Percentiles rank a stretch among this genome's conserved stretches.
phyloP scores from a whole-genome alignment of 1,140 invertebrate species.

The Neodiprion lecontei region DNA sequence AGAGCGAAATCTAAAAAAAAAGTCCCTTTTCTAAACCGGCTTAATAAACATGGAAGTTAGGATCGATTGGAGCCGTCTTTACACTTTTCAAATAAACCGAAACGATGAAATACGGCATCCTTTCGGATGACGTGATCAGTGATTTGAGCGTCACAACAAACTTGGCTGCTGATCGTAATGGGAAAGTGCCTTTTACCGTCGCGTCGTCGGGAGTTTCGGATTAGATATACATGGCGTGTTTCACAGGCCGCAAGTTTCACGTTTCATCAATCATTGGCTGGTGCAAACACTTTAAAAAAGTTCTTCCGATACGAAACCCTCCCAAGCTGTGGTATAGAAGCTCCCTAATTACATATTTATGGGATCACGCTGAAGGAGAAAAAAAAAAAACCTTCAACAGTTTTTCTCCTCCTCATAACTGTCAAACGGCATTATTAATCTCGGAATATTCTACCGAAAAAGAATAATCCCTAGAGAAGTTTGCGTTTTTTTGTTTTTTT shows the following conservation, averaged over 20 bases:
- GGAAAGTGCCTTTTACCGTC: neutral
- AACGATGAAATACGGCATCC: neutral
- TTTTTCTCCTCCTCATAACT: slow-evolving; percentile 3
- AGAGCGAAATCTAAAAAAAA: too few species aligned
- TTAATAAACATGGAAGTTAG: too few species aligned
- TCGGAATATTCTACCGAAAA: slow-evolving; percentile 1
- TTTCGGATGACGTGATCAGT: neutral
- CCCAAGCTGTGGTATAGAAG: neutral
- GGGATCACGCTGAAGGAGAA: neutral
- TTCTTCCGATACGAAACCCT: neutral
- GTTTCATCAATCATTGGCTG: slow-evolving; percentile 1
- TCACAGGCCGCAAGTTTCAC: neutral
- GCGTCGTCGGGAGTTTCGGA: neutral
- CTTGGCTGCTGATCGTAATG: neutral
- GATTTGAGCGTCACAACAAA: neutral
- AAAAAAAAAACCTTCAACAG: neutral
- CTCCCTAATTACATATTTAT: slow-evolving; percentile 7
- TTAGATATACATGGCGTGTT: slow-evolving; percentile 1
- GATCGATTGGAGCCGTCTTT: too few species aligned
- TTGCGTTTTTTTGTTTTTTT: neutral
- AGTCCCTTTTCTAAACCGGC: too few species aligned
- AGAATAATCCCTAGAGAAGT: neutral
- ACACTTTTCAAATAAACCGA: too few species aligned
- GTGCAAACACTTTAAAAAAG: slow-evolving; percentile 3
- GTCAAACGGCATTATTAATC: neutral